A percentile compares a stretch with the other conserved stretches of the same genome.
Evolutionary conservation across 2,888 invertebrate species (phyloP).

Genomic region (Colostygia pectinataria): DNA sequence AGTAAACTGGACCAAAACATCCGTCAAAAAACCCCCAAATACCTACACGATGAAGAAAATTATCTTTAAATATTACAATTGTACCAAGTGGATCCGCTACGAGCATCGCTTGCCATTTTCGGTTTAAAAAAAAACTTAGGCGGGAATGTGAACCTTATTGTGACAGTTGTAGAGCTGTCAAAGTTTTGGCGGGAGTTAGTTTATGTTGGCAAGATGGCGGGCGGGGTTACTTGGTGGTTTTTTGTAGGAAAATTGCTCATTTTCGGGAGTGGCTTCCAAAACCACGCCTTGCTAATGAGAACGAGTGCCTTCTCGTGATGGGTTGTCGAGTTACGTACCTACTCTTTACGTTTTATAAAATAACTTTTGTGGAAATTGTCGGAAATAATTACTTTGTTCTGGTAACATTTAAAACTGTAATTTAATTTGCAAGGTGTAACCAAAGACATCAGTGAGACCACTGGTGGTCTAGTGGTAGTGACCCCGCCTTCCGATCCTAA

Average conservation of each 20-base stretch:
- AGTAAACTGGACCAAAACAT: slow-evolving; percentile 42
- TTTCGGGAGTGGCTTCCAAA: slow-evolving; percentile 30
- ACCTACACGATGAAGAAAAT: slow-evolving; percentile 51
- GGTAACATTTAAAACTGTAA: too few relatives aligned
- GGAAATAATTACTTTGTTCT: slow-evolving; percentile 3
- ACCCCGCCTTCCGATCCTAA: too few relatives aligned
- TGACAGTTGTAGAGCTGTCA: slow-evolving; percentile 29
- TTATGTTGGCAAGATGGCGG: slow-evolving; percentile 31
- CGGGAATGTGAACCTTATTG: slow-evolving; percentile 27
- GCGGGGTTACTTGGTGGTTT: slow-evolving; percentile 26
- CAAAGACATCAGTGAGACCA: too few relatives aligned
- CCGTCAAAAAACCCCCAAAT: slow-evolving; percentile 49
- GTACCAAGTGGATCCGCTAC: slow-evolving; percentile 26
- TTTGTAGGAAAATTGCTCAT: slow-evolving; percentile 33
- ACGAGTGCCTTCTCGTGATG: slow-evolving; percentile 2
- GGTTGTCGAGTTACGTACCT: slow-evolving; percentile 7
- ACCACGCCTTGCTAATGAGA: slow-evolving; percentile 32
- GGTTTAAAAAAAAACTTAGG: slow-evolving; percentile 15
- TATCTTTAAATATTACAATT: slow-evolving; percentile 51
- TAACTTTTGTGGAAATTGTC: slow-evolving; percentile 21
- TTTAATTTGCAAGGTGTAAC: too few relatives aligned
- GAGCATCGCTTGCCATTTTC: slow-evolving; percentile 1
- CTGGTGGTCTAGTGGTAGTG: too few relatives aligned
- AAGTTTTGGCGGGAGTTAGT: slow-evolving; percentile 15
- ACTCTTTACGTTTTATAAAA: slow-evolving; percentile 10